Conservation (phyloP, 1,140 invertebrate species). For the Armadillidium nasatum region DNA sequence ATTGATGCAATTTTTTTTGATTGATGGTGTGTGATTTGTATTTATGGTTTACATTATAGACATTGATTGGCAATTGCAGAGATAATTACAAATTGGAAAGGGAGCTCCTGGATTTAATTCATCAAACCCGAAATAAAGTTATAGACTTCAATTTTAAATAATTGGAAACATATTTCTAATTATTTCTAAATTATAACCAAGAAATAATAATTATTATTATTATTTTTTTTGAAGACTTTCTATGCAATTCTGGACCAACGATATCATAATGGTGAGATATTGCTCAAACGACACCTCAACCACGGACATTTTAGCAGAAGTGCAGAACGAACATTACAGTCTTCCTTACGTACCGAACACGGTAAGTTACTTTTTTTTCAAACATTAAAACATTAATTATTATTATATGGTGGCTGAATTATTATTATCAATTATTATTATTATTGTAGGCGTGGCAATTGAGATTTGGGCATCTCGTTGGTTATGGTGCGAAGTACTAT, state of each 20-base stretch:
- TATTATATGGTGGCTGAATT: background rate
- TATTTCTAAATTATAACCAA: no score
- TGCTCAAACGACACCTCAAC: conserved; percentile 51
- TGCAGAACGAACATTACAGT: conserved; percentile 78
- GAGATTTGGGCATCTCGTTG: conserved; percentile 91
- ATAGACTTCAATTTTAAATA: no score
- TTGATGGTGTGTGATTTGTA: no score
- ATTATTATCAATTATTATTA: conserved; percentile 36
- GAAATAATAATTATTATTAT: background rate
- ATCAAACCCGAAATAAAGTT: no score
- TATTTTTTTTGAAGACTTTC: conserved; percentile 77
- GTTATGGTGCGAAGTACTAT: conserved; percentile 98
- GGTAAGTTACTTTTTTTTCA: conserved; percentile 54
- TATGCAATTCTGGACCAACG: conserved; percentile 84
- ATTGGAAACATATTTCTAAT: no score
- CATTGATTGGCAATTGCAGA: no score
- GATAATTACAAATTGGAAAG: no score
- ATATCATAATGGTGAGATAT: conserved; percentile 67
- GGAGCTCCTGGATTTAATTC: no score
- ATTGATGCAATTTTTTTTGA: no score
- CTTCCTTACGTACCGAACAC: conserved; percentile 82
- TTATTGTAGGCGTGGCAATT: conserved; percentile 75
- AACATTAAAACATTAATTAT: background rate
- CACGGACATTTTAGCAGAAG: conserved; percentile 71
- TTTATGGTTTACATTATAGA: no score